phyloP scores from a whole-genome alignment of 2,113 vertebrate species.

The Falcunculus frontatus region DNA sequence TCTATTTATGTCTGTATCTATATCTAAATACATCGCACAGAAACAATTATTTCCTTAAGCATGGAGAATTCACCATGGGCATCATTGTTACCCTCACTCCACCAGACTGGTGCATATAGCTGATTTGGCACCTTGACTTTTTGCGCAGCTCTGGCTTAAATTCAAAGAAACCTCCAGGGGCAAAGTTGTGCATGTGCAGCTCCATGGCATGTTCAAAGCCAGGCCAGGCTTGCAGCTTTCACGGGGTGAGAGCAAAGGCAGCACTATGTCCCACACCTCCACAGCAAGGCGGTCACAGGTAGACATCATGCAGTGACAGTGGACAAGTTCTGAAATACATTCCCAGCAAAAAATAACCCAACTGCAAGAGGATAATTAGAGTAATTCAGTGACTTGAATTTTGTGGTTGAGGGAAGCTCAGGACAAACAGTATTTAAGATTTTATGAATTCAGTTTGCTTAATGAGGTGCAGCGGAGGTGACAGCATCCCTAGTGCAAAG shows the following conservation, averaged over 20 bases:
- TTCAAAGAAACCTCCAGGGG: background rate
- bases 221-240: background rate
- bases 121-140: background rate
- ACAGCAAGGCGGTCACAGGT: fast-evolving
- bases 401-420: background rate
- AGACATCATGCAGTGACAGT: background rate
- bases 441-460: slow-evolving; percentile 62
- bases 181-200: fast-evolving
- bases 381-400: background rate
- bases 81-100: background rate
- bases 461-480: slow-evolving; percentile 51
- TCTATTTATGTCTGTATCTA: background rate
- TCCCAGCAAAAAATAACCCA: background rate
- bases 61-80: background rate
- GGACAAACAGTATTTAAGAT: slow-evolving; percentile 16
- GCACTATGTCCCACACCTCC: fast-evolving
- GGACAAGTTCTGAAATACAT: background rate
- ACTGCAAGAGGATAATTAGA: slow-evolving; percentile 29
- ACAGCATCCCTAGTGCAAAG: slow-evolving; percentile 43
- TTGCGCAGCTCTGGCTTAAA: background rate
- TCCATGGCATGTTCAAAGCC: background rate
- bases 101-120: background rate
- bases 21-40: background rate
- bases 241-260: background rate
- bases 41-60: background rate